Evolutionary conservation across 2,113 vertebrate genomes (phyloP).

Genomic region (Lepisosteus oculatus): DNA sequence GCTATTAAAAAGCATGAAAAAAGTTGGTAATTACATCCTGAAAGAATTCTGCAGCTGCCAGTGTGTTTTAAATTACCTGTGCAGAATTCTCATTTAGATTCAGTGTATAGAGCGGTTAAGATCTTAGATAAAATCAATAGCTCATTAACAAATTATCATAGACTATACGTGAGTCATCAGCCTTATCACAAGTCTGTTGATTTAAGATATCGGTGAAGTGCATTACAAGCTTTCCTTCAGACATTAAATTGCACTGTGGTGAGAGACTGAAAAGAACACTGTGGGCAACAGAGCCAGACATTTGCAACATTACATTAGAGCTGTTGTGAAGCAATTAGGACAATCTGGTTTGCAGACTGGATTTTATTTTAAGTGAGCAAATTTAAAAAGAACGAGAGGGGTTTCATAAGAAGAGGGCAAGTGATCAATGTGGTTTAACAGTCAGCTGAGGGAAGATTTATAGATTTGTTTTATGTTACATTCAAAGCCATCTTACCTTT

Average conservation of each 20-base stretch:
- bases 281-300: background rate
- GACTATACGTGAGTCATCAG: background rate
- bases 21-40: background rate
- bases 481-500: no score
- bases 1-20: background rate
- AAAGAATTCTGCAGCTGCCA: background rate
- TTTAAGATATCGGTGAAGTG: background rate
- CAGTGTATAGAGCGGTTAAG: background rate
- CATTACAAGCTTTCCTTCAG: background rate
- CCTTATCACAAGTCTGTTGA: background rate
- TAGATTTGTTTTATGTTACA: no score
- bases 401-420: no score
- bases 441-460: no score
- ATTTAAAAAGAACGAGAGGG: no score
- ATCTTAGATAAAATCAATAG: slow-evolving; percentile 1
- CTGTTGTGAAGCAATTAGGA: no score
- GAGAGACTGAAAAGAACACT: background rate
- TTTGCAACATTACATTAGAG: no score
- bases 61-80: background rate
- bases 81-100: background rate
- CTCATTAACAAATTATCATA: background rate
- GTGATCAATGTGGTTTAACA: no score
- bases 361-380: no score
- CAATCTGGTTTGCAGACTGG: no score
- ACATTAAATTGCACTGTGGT: background rate